A percentile compares a stretch with the other conserved stretches of the same genome.
Conservation (phyloP, 2,797 vertebrate species). For the Coluber constrictor region DNA sequence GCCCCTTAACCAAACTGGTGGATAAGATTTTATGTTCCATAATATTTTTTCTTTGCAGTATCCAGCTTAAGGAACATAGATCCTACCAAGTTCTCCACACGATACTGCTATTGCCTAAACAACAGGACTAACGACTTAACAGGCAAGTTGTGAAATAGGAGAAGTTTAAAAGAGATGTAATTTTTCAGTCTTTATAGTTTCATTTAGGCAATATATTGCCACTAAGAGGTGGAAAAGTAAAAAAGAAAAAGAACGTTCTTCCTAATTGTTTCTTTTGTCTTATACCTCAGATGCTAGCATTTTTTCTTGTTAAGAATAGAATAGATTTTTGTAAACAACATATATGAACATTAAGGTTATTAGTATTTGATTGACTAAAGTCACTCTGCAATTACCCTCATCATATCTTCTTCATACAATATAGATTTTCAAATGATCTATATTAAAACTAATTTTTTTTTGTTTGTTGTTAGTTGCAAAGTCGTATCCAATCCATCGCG, state of each 20-base stretch:
- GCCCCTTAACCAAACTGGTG: neutral
- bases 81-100: constrained; percentile 74
- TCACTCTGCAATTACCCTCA: neutral
- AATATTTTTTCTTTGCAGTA: constrained; percentile 68
- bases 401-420: neutral
- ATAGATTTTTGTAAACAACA: neutral
- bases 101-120: constrained; percentile 89
- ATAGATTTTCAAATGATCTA: neutral
- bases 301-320: neutral
- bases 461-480: too few species aligned
- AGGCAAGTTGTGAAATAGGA: constrained; percentile 67
- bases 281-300: too few species aligned
- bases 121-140: constrained; percentile 87
- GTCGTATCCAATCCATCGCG: accelerated
- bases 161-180: too few species aligned
- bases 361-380: neutral
- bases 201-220: neutral
- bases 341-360: neutral
- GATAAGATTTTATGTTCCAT: neutral
- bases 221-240: neutral
- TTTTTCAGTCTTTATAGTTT: neutral
- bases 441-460: too few species aligned
- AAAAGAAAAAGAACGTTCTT: too few species aligned
- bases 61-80: constrained; percentile 81
- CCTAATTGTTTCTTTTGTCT: neutral